Conservation (phyloP, 2,113 vertebrate species). For the Bungarus multicinctus region DNA sequence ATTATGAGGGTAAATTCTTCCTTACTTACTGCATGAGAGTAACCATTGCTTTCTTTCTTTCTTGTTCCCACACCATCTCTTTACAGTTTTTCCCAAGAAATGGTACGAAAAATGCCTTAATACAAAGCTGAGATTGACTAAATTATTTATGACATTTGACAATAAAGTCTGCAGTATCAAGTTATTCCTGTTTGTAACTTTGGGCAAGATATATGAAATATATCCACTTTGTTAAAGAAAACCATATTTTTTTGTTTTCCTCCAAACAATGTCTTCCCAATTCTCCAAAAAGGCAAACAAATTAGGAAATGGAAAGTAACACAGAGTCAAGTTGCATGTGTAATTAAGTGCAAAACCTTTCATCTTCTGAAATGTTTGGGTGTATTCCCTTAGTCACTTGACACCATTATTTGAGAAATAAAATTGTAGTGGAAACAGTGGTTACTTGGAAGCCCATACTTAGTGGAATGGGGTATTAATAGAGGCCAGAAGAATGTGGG, state of each 20-base stretch:
- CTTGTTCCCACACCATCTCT: neutral
- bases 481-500: neutral
- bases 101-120: neutral
- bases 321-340: neutral
- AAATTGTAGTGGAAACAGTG: neutral
- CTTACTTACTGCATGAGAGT: neutral
- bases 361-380: neutral
- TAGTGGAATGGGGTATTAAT: neutral
- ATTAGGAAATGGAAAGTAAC: conserved; percentile 1
- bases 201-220: neutral
- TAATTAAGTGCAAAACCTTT: conserved; percentile 1
- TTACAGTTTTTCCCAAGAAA: neutral
- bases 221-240: neutral
- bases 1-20: neutral
- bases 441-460: neutral
- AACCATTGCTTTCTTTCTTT: neutral
- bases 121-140: neutral
- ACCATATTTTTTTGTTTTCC: neutral
- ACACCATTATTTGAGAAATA: neutral
- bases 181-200: neutral
- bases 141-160: neutral
- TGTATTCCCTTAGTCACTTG: neutral
- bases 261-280: neutral
- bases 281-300: conserved; percentile 10
- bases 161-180: neutral